These are phyloP conservation scores for Aspidapion aeneum DNA, from an alignment of 2,888 invertebrate genomes.

Conservation along the genomic window DNA sequence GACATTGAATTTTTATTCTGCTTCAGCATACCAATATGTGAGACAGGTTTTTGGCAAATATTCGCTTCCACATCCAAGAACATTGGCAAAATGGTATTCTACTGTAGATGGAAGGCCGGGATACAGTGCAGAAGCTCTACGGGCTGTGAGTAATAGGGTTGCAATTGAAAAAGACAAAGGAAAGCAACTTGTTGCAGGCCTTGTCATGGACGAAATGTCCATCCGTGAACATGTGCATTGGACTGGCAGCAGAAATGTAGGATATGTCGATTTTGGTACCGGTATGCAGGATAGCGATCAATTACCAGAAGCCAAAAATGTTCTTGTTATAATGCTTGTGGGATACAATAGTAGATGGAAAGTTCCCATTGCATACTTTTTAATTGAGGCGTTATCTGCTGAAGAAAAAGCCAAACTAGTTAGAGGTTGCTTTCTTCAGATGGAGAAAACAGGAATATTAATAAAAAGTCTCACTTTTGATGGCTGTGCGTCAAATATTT, in stretches of 20 bases:
- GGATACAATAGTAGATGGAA: conserved; percentile 8
- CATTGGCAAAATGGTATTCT: conserved; percentile 28
- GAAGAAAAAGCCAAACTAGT: conserved; percentile 12
- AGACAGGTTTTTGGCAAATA: neutral
- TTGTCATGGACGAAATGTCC: conserved; percentile 27
- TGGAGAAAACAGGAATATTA: conserved; percentile 4
- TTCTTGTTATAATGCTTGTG: conserved; percentile 15
- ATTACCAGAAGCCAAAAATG: conserved; percentile 12
- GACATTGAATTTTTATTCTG: conserved; percentile 5
- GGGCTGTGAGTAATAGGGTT: conserved; percentile 19
- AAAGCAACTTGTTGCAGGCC: conserved; percentile 10
- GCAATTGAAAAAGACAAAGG: conserved; percentile 4
- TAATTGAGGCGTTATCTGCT: conserved; percentile 7
- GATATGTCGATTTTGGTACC: conserved; percentile 10
- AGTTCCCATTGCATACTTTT: conserved; percentile 13
- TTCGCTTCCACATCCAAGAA: conserved; percentile 27
- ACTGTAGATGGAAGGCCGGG: conserved; percentile 28
- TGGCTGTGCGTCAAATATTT: conserved; percentile 14
- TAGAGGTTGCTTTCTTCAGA: conserved; percentile 6
- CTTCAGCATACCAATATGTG: conserved; percentile 7
- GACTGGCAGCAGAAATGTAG: conserved; percentile 15
- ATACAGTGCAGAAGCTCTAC: conserved; percentile 25
- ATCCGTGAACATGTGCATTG: conserved; percentile 24
- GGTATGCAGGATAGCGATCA: neutral
- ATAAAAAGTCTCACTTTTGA: conserved; percentile 18